Conservation (phyloP, 2,113 vertebrate genomes). For the Crotalus helleri region DNA sequence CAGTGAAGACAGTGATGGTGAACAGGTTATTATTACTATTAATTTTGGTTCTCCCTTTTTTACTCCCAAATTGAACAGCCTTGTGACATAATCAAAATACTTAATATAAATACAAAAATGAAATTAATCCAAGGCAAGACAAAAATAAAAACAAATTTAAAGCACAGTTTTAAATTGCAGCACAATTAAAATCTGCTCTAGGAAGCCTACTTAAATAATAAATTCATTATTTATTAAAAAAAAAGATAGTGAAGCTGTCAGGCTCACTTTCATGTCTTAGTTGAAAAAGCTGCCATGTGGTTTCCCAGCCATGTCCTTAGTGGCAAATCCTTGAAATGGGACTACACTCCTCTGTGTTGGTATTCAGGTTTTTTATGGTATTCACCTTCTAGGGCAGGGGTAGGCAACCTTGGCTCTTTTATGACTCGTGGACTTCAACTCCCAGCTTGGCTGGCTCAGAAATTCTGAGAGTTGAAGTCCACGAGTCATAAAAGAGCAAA, state of each 20-base stretch:
- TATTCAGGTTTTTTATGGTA: not conserved
- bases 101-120: not conserved
- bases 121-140: not conserved
- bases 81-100: not conserved
- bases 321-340: not conserved
- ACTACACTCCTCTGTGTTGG: not conserved
- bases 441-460: too few relatives aligned
- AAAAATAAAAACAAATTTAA: not conserved
- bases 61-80: not conserved
- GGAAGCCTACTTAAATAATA: not conserved
- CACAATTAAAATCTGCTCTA: not conserved
- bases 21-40: constrained; percentile 73
- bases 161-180: not conserved
- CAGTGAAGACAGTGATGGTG: constrained; percentile 96
- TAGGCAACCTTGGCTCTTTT: too few relatives aligned
- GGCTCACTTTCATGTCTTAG: not conserved
- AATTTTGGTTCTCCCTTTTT: not conserved
- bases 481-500: too few relatives aligned
- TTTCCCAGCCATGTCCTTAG: not conserved
- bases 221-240: not conserved
- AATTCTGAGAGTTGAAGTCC: too few relatives aligned
- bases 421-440: too few relatives aligned
- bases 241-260: not conserved
- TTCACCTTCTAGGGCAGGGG: not conserved
- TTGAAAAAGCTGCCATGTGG: not conserved